Base-by-base conservation (phyloP, 2,888 invertebrate species). In the Coleophora deauratella region DNA sequence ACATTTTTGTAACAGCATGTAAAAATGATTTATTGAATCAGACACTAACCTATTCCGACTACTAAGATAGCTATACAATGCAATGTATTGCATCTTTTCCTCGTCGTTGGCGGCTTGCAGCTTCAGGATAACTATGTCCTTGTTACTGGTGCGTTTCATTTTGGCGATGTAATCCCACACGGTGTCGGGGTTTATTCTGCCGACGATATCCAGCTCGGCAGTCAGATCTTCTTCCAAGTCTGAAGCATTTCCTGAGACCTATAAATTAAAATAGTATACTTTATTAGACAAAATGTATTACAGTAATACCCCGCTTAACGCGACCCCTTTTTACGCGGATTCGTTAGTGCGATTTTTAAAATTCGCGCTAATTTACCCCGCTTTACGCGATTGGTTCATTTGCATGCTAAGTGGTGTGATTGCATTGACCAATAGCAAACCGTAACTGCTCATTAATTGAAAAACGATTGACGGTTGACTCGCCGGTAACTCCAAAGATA, bases 91-190 rank as follows among this genome's bases (percentile, higher is more conserved):
- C 71, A 91, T 91, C 65, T 93, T 93, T 66, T 96, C 95, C 56
- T 94, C 93, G 43, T 93, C 91, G 51, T 91, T 91, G 0, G 93
- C 91, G 0, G 96, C 94, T 51, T 93, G 91, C 38, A 97, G 81
- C 46, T 93, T 88, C 39, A 98, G 85, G 15, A 98, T 88, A 9
- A 95, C 88, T 27, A 98, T 93, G 61, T 97, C 95, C 77, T 96
- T 96, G 46, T 93, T 93, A 36, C 93, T 93, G 33, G 93, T 91
- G 64, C 93, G 93, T 62, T 94, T 94, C 86, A 97, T 94, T 79
- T 97, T 96, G 30, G 89, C 89, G 42, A 98, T 92, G 66, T 98
- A 98, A 43, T 97, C 96, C 95, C 96, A 97, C 6, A 93, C 96
- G 9, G 94, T 95, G 9, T 93, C 92, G 0, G 96, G 96, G 40